Evolutionary conservation across 2,888 invertebrate genomes (phyloP), one percentile per base, ranked within the genome.

Genomic region (Trichopoda pennipes): DNA sequence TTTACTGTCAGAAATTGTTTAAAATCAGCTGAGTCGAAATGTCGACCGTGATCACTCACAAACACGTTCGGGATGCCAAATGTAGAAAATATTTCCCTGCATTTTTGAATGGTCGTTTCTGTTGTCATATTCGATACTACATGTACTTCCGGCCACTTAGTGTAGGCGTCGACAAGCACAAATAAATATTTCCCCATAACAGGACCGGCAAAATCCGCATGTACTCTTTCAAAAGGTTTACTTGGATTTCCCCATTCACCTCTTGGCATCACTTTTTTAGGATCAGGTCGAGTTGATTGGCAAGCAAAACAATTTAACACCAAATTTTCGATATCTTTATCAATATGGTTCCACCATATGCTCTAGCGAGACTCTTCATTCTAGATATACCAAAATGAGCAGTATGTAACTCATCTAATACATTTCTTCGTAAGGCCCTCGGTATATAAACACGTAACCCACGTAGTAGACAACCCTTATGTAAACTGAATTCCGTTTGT

Each of bases 91-190:
- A n/a, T n/a, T n/a, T n/a, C n/a, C n/a, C n/a, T n/a, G n/a, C n/a
- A n/a, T n/a, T n/a, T n/a, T n/a, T n/a, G n/a, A n/a, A n/a, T n/a
- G n/a, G n/a, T n/a, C n/a, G n/a, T n/a, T n/a, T n/a, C n/a, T n/a
- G n/a, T n/a, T n/a, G n/a, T n/a, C n/a, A 73, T 69, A 58, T 77
- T 84, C 12, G 80, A 55, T n/a, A 84, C 58, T 10, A 84, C 56
- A 55, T 80, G 81, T 9, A 86, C 84, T 76, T 87, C 85, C 6
- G 86, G 81, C 84, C 87, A 86, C 38, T 85, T 86, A 28, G 84
- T 86, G 12, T 56, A 83, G 4, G 82, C 83, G 21, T 85, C 78
- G 2, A 83, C 68, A 2, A 84, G 32, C 16, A 83, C 44, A 23
- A 85, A 83, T n/a, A 84, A 83, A 49, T 76, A 80, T 42, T 75